Evolutionary conservation across 2,888 invertebrate genomes (phyloP).

Genomic region (Cephus rjabovi): DNA sequence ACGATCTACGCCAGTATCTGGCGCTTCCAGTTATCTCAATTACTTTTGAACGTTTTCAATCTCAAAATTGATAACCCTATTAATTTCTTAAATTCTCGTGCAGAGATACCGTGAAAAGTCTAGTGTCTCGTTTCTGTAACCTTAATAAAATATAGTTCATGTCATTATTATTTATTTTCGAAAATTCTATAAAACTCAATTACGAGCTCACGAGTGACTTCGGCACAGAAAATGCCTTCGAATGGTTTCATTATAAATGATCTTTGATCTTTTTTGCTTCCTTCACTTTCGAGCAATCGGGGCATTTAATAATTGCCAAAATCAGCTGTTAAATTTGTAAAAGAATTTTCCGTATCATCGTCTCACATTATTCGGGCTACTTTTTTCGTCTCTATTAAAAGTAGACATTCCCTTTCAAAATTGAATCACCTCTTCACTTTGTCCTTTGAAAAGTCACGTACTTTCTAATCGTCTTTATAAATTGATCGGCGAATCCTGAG

Average conservation of each 20-base stretch:
- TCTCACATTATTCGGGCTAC: background rate
- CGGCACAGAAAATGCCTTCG: background rate
- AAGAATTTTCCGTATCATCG: background rate
- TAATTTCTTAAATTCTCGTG: background rate
- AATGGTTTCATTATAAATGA: background rate
- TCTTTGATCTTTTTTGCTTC: background rate
- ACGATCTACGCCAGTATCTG: constrained; percentile 34
- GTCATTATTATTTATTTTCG: no score
- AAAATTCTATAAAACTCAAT: background rate
- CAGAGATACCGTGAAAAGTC: background rate
- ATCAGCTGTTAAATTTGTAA: constrained; percentile 43
- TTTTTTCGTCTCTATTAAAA: background rate
- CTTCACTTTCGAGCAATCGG: constrained; percentile 42
- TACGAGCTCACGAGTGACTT: background rate
- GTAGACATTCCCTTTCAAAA: background rate
- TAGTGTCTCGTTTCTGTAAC: background rate
- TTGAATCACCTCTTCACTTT: background rate
- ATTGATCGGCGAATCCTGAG: background rate
- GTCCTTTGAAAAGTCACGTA: background rate
- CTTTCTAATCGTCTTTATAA: background rate
- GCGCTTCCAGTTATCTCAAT: constrained; percentile 26
- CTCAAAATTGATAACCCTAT: background rate
- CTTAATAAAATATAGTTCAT: background rate
- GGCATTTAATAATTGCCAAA: constrained; percentile 57
- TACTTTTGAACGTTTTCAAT: background rate